These are phyloP conservation scores for Muntiacus muntjak DNA, from an alignment of 2,113 vertebrate genomes.

Conservation along the genomic window DNA sequence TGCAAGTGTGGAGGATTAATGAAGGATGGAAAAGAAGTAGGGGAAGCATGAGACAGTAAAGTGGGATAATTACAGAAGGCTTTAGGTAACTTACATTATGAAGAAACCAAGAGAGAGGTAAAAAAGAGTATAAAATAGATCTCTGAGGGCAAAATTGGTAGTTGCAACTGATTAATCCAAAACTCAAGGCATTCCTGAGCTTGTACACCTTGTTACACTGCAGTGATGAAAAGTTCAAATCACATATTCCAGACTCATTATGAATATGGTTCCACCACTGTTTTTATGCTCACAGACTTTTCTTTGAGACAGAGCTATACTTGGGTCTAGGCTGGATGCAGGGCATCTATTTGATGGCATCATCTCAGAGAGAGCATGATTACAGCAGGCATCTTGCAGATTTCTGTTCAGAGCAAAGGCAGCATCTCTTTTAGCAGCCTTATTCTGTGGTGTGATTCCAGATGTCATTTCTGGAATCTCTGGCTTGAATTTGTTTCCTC, in stretches of 20 bases:
- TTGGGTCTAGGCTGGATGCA: neutral
- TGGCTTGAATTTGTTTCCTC: neutral
- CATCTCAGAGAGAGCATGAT: neutral
- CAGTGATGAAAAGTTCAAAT: neutral
- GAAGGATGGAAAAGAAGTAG: neutral
- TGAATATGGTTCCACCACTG: neutral
- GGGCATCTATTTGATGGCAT: neutral
- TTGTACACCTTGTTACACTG: neutral
- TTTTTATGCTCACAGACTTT: neutral
- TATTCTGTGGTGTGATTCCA: neutral
- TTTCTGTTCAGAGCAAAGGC: neutral
- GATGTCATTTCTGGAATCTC: neutral
- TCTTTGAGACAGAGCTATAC: neutral
- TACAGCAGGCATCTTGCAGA: neutral
- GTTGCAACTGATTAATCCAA: neutral
- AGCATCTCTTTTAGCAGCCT: neutral
- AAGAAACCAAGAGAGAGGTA: neutral
- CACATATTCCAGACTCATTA: neutral
- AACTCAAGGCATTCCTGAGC: neutral
- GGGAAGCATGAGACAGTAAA: neutral
- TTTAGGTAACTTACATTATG: neutral
- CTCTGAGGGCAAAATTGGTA: neutral
- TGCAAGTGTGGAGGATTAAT: neutral
- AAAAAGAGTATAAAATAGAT: neutral
- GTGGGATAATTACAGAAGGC: neutral